A percentile compares a stretch with the other conserved stretches of the same genome.
Evolutionary conservation across 2,113 vertebrate species (phyloP).

Genomic region (Engystomops pustulosus): DNA sequence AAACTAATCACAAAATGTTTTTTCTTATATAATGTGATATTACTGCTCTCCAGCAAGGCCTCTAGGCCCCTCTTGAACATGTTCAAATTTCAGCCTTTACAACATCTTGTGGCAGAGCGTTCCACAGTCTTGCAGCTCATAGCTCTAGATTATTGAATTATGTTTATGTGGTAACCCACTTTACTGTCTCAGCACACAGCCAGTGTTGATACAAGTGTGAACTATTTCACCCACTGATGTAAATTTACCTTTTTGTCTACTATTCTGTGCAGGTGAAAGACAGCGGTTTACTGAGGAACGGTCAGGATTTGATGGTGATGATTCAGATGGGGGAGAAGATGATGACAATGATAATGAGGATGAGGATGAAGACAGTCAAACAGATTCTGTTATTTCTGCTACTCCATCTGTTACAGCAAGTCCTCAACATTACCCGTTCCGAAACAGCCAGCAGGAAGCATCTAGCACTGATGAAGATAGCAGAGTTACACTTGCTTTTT

Average conservation of each 20-base stretch:
- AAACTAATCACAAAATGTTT: no score
- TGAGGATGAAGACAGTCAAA: constrained; percentile 97
- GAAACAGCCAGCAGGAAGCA: constrained; percentile 69
- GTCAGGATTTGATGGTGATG: constrained; percentile 88
- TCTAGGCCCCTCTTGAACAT: no score
- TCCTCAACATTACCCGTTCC: constrained; percentile 85
- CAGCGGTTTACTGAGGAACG: constrained; percentile 81
- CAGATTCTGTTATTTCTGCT: constrained; percentile 91
- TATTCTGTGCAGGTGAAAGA: constrained; percentile 82
- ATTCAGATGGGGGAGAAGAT: constrained; percentile 90
- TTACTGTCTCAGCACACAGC: no score
- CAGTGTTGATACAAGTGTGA: no score
- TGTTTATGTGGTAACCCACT: no score
- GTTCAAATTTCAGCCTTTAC: no score
- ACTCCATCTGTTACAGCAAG: constrained; percentile 91
- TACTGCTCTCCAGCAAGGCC: no score
- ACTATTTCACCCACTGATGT: not conserved
- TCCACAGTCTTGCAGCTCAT: no score
- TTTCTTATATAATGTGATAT: no score
- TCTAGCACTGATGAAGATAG: constrained; percentile 69
- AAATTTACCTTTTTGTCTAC: constrained; percentile 24
- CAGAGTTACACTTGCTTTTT: constrained; percentile 66
- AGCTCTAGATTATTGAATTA: no score
- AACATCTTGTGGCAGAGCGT: no score
- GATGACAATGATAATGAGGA: constrained; percentile 94